Conservation (phyloP, 2,113 vertebrate species). For the Oncorhynchus tshawytscha region DNA sequence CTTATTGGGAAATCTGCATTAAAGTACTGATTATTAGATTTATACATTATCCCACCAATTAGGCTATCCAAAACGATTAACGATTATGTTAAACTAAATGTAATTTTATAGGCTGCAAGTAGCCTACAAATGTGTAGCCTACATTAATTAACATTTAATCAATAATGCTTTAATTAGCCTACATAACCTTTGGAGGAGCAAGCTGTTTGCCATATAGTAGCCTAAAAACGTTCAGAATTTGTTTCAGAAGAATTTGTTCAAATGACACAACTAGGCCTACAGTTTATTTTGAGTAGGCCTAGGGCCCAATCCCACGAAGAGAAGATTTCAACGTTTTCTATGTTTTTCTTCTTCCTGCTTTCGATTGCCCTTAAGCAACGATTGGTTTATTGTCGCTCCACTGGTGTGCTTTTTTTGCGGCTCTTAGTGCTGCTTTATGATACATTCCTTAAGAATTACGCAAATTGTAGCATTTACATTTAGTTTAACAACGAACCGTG, state of each 20-base stretch:
- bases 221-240: constrained; percentile 7
- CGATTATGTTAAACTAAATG: too few species aligned
- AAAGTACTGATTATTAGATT: not conserved
- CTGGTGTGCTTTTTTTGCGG: constrained; percentile 56
- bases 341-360: constrained; percentile 38
- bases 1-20: not conserved
- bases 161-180: not conserved
- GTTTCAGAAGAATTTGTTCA: constrained; percentile 26
- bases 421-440: constrained; percentile 64
- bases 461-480: constrained; percentile 59
- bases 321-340: constrained; percentile 12
- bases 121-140: too few species aligned
- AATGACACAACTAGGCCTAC: constrained; percentile 34
- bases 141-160: not conserved
- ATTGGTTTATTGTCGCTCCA: constrained; percentile 55
- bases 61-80: not conserved
- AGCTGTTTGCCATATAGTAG: too few species aligned
- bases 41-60: not conserved
- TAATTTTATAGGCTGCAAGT: too few species aligned
- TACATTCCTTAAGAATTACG: constrained; percentile 22
- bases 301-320: constrained; percentile 5
- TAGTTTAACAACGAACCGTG: constrained; percentile 61
- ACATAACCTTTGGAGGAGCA: too few species aligned
- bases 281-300: constrained; percentile 18
- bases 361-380: constrained; percentile 10